Evolutionary conservation across 2,797 vertebrate genomes (phyloP).

Genomic region (Anas flavirostris): DNA sequence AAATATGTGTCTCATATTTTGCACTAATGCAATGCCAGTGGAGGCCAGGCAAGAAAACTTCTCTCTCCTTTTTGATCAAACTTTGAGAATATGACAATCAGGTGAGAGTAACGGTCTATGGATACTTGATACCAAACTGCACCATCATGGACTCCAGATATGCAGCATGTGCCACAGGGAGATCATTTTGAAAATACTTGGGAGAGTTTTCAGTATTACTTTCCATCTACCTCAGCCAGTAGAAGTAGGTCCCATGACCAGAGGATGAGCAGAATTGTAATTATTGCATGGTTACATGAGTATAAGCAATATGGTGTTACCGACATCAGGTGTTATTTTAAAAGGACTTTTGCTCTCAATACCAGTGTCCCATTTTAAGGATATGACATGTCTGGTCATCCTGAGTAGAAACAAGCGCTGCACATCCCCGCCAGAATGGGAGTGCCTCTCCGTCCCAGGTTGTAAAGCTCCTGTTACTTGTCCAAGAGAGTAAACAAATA

Average conservation of each 20-base stretch:
- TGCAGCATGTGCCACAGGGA: neutral
- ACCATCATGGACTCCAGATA: neutral
- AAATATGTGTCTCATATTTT: constrained; percentile 26
- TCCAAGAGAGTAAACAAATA: constrained; percentile 37
- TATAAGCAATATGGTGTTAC: neutral
- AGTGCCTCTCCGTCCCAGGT: neutral
- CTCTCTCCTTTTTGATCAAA: neutral
- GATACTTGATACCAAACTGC: neutral
- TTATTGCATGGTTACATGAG: neutral
- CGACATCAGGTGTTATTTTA: neutral
- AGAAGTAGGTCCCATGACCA: neutral
- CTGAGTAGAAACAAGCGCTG: neutral
- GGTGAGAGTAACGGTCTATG: neutral
- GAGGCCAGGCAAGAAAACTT: neutral
- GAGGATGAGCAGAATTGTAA: constrained; percentile 2
- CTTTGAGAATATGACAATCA: neutral
- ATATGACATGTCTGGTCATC: neutral
- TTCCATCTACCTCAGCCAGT: neutral
- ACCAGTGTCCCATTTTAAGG: neutral
- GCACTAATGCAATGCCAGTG: neutral
- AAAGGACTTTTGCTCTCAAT: constrained; percentile 7
- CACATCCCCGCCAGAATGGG: neutral
- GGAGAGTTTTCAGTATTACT: constrained; percentile 1
- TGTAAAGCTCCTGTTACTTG: constrained; percentile 21
- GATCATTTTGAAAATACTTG: neutral